Evolutionary conservation across 2,113 vertebrate genomes (phyloP), one percentile per base, ranked within the genome.

Genomic region (Burhinus oedicnemus): DNA sequence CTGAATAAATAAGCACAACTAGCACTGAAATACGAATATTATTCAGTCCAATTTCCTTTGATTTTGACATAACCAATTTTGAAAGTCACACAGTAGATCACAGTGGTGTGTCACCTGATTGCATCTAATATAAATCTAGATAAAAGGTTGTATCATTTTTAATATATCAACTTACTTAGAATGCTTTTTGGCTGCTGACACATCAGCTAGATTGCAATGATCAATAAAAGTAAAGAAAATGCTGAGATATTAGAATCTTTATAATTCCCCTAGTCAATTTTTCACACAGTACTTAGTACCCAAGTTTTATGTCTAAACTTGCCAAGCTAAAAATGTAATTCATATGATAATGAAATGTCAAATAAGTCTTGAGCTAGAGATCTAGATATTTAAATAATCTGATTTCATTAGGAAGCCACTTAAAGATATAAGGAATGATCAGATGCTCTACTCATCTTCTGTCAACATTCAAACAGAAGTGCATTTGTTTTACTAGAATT

Each of bases 61-160:
- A 97, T 97, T 97, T 97, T 97, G 74, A 96, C 65, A 94, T 86
- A 94, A 95, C 47, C 82, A 82, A 44, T 96, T 92, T 95, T 76
- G 45, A 81, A 93, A 82, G 75, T 96, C 83, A 93, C 87, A 93
- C 65, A 69, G 68, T 83, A 95, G 66, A 98, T 88, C 75, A 91
- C 22, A 57, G 64, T 83, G 65, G 54, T 87, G 15, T 93, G 87
- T 92, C 75, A 96, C 54, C 66, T 86, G 66, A 86, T 92, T 95
- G 61, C 25, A 89, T 66, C 68, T 91, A 85, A 91, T 91, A 96
- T 92, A 95, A 96, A 97, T 95, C 84, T 90, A 93, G 40, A 95
- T 91, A 90, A 97, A 96, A 95, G 82, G 38, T 52, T 49, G 19
- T 52, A 91, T 93, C n/a, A 54, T 96, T 95, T 94, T 97, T 96